These are phyloP conservation scores for Cyrtonyx montezumae DNA, from an alignment of 2,113 vertebrate species.

Conservation along the genomic window DNA sequence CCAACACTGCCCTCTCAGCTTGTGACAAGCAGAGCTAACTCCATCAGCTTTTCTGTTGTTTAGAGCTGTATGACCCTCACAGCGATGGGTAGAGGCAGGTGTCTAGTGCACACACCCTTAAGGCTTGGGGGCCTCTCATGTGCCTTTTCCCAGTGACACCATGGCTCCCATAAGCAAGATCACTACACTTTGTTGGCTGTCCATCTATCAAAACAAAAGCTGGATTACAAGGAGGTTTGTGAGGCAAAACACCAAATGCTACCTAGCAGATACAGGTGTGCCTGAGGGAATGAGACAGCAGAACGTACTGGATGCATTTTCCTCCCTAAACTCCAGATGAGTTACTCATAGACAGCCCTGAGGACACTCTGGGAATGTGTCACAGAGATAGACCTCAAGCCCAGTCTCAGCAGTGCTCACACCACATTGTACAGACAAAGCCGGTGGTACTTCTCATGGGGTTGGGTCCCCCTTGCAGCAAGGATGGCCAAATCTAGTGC, in stretches of 20 bases:
- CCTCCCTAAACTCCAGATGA: background rate
- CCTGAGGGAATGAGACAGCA: background rate
- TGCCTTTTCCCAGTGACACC: background rate
- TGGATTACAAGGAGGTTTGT: background rate
- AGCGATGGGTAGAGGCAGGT: background rate
- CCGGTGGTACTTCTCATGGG: background rate
- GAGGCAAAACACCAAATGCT: background rate
- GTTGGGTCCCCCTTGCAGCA: background rate
- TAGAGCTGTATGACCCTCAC: background rate
- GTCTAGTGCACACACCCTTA: background rate
- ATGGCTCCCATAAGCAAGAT: background rate
- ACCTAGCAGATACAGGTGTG: background rate
- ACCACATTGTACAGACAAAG: fast-evolving
- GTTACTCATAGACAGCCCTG: background rate
- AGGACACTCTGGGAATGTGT: background rate
- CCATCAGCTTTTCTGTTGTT: background rate
- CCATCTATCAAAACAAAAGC: background rate
- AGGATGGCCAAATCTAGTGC: background rate
- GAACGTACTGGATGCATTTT: background rate
- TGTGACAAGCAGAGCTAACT: background rate
- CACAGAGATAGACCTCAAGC: background rate
- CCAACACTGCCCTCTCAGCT: background rate
- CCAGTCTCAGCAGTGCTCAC: background rate
- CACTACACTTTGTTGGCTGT: background rate
- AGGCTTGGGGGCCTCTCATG: background rate